Conservation (phyloP, 2,113 vertebrate genomes). For the Poeciliopsis prolifica region DNA sequence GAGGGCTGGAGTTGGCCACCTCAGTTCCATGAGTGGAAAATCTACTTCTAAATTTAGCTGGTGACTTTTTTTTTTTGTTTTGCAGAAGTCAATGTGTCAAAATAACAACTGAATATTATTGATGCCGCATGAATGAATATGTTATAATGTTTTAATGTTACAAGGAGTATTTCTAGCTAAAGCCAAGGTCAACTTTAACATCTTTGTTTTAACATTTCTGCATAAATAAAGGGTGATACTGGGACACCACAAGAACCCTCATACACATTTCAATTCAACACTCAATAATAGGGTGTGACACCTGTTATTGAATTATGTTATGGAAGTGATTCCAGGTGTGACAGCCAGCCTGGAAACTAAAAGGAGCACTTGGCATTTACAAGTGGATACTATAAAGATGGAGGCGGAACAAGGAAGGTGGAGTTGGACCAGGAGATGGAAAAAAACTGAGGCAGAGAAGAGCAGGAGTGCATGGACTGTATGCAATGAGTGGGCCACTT, state of each 20-base stretch:
- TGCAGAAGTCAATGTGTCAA: background rate
- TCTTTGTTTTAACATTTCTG: background rate
- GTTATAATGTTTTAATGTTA: background rate
- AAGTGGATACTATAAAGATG: slow-evolving; percentile 38
- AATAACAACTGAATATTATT: background rate
- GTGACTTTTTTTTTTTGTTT: background rate
- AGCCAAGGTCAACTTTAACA: background rate
- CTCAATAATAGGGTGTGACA: slow-evolving; percentile 22
- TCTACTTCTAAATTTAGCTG: background rate
- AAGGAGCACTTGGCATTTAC: background rate
- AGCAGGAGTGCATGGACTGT: slow-evolving; percentile 47
- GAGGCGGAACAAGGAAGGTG: slow-evolving; percentile 21
- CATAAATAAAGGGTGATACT: background rate
- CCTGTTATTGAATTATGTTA: no score
- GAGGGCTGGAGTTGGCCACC: no score
- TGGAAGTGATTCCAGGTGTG: no score
- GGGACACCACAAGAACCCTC: background rate
- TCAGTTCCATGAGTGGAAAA: background rate
- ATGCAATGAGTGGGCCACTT: slow-evolving; percentile 48
- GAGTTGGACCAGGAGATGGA: slow-evolving; percentile 5
- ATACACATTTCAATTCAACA: background rate
- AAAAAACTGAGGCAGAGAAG: slow-evolving; percentile 12
- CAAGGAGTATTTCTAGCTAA: background rate
- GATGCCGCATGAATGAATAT: background rate
- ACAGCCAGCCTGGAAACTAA: no score